Evolutionary conservation across 1,140 invertebrate genomes (phyloP).

Genomic region (Philopotamus ludificatus): DNA sequence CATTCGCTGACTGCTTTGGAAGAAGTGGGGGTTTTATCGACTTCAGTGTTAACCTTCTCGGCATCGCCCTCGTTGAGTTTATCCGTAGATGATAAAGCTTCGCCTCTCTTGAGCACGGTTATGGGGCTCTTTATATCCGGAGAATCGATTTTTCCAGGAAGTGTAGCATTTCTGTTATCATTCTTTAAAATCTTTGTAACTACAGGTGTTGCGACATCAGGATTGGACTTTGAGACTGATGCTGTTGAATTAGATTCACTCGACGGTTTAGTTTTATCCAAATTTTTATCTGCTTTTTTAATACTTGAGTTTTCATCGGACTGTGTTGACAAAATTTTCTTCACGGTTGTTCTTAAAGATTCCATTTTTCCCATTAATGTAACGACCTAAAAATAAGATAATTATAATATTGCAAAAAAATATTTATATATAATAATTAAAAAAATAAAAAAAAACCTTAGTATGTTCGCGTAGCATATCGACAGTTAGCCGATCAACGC

Average conservation of each 20-base stretch:
- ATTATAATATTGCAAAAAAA: constrained; percentile 6
- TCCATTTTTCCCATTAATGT: constrained; percentile 69
- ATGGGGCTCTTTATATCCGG: constrained; percentile 24
- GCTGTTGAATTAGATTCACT: constrained; percentile 3
- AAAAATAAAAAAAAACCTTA: constrained; percentile 44
- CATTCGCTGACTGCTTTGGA: no score
- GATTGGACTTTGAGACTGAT: neutral
- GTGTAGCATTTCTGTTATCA: constrained; percentile 13
- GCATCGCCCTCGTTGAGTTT: neutral
- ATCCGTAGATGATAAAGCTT: constrained; percentile 9
- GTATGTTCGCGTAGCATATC: constrained; percentile 82
- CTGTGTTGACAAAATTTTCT: constrained; percentile 45
- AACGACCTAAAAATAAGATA: constrained; percentile 55
- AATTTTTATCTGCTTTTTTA: constrained; percentile 33
- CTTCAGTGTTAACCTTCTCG: neutral
- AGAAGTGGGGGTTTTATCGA: neutral
- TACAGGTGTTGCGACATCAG: constrained; percentile 1
- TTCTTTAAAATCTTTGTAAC: constrained; percentile 35
- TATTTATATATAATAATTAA: neutral
- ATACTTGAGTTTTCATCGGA: constrained; percentile 41
- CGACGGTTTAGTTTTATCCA: neutral
- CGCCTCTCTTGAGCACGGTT: constrained; percentile 34
- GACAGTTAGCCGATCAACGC: constrained; percentile 79
- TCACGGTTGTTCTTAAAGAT: constrained; percentile 49
- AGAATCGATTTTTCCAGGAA: neutral